Evolutionary conservation across 2,797 vertebrate genomes (phyloP).

Genomic region (Rhyacichthys aspro): DNA sequence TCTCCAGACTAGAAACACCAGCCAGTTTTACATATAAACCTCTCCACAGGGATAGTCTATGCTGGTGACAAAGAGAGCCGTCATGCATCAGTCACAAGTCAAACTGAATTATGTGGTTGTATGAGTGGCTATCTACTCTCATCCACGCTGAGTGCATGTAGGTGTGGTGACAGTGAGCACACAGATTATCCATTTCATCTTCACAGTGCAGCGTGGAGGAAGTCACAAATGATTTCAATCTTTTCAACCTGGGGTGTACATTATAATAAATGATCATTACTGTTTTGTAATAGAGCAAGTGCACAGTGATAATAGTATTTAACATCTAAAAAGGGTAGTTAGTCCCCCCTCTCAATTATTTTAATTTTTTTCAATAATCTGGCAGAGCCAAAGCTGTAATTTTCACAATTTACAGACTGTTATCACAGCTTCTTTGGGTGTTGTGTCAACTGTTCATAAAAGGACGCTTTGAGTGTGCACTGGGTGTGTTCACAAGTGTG

Average conservation of each 20-base stretch:
- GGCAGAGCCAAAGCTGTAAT: constrained; percentile 14
- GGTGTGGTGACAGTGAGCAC: constrained; percentile 39
- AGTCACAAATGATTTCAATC: too few relatives aligned
- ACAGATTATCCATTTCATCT: constrained; percentile 43
- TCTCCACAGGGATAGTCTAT: background rate
- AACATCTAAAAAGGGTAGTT: background rate
- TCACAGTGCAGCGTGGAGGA: background rate
- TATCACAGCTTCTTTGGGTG: constrained; percentile 22
- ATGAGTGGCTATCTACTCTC: constrained; percentile 29
- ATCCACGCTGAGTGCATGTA: constrained; percentile 45
- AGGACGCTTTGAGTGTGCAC: constrained; percentile 28
- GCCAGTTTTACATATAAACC: constrained; percentile 12
- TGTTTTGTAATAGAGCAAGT: constrained; percentile 12
- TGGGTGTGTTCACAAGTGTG: constrained; percentile 35
- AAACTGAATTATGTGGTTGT: constrained; percentile 25
- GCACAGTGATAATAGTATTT: constrained; percentile 7
- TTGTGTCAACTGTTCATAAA: constrained; percentile 38
- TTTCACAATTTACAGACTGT: constrained; percentile 5
- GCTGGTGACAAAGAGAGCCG: background rate
- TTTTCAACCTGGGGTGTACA: background rate
- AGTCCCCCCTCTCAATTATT: background rate
- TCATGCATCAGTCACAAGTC: background rate
- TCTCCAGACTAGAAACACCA: constrained; percentile 28
- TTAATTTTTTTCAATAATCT: constrained; percentile 11
- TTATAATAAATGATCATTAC: constrained; percentile 7